Evolutionary conservation across 2,888 invertebrate species (phyloP).

Genomic region (Seira musarum): DNA sequence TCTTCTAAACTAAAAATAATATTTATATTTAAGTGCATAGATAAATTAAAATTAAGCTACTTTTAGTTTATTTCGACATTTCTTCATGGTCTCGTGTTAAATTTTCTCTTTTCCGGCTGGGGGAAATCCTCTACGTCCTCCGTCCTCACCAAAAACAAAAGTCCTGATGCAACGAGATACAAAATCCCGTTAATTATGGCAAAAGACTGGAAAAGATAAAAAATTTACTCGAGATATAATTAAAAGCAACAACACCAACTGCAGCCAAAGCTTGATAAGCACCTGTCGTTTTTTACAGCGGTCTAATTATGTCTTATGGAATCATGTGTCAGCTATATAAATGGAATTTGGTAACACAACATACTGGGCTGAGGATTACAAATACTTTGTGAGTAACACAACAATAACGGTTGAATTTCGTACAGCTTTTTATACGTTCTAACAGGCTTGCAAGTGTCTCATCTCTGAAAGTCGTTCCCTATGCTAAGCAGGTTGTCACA

Average conservation of each 20-base stretch:
- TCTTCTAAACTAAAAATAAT: not conserved
- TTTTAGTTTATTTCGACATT: not conserved
- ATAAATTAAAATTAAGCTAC: not conserved
- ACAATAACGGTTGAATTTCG: no score
- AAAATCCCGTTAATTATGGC: constrained; percentile 52
- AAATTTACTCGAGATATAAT: not conserved
- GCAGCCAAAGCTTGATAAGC: no score
- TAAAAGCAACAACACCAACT: not conserved
- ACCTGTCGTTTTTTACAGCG: no score
- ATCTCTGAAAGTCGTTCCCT: no score
- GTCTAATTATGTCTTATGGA: no score
- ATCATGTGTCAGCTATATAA: no score
- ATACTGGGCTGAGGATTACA: no score
- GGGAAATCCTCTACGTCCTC: constrained; percentile 21
- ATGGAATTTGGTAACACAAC: no score
- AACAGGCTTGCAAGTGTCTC: no score
- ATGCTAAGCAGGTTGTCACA: no score
- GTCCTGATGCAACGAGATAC: constrained; percentile 14
- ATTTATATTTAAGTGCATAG: not conserved
- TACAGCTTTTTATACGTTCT: no score
- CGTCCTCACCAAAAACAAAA: constrained; percentile 30
- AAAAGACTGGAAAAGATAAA: constrained; percentile 31
- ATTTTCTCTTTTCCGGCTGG: constrained; percentile 10
- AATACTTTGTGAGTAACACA: not conserved
- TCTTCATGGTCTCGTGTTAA: constrained; percentile 10